Evolutionary conservation across 2,888 invertebrate species (phyloP).

Genomic region (Conchocele bisecta): DNA sequence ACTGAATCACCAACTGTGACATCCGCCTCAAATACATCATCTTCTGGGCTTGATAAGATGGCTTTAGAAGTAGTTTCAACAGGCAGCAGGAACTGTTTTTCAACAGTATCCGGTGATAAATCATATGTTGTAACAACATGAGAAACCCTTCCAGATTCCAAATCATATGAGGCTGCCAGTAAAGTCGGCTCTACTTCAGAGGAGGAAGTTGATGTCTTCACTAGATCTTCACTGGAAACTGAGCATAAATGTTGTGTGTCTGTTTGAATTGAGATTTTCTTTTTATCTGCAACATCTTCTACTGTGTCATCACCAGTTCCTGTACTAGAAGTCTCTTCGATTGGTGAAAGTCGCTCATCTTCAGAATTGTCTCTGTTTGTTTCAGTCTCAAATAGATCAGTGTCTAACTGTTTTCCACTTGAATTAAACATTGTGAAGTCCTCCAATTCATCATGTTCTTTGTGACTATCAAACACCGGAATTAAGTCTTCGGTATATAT

Average conservation of each 20-base stretch:
- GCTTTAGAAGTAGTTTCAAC: constrained; percentile 83
- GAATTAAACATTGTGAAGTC: constrained; percentile 54
- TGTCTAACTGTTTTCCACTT: constrained; percentile 73
- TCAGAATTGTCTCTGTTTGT: constrained; percentile 78
- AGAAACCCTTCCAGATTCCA: constrained; percentile 84
- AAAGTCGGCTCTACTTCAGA: constrained; percentile 93
- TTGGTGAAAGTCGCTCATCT: constrained; percentile 76
- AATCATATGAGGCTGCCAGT: constrained; percentile 93
- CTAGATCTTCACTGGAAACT: constrained; percentile 73
- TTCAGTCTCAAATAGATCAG: constrained; percentile 76
- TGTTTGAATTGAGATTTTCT: constrained; percentile 75
- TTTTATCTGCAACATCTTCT: constrained; percentile 62
- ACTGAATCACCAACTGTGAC: constrained; percentile 67
- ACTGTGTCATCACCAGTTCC: constrained; percentile 65
- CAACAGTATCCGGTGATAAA: constrained; percentile 80
- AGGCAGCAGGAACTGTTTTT: constrained; percentile 87
- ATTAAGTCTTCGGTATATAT: constrained; percentile 75
- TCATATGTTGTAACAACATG: constrained; percentile 81
- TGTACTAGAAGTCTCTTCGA: constrained; percentile 71
- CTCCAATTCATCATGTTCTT: constrained; percentile 65
- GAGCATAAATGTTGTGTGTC: constrained; percentile 71
- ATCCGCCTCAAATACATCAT: constrained; percentile 83
- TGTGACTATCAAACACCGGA: constrained; percentile 68
- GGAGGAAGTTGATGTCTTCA: constrained; percentile 84
- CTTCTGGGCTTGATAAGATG: constrained; percentile 82